Conservation (phyloP, 2,113 vertebrate genomes). For the Nesoenas mayeri region DNA sequence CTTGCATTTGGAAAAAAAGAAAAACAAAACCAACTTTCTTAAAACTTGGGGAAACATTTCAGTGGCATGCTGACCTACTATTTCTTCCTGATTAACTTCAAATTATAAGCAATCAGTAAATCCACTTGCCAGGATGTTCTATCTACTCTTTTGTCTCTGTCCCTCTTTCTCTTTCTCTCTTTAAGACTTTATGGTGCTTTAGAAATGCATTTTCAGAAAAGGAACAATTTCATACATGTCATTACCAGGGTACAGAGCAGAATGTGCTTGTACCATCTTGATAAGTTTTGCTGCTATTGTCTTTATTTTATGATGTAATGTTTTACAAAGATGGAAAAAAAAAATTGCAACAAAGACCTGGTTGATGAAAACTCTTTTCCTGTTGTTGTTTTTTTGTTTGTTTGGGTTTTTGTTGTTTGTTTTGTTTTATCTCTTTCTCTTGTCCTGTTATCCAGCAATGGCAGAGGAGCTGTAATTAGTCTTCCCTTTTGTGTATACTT, state of each 20-base stretch:
- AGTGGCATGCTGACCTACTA: background rate
- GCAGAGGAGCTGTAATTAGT: background rate
- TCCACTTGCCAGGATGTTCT: slow-evolving; percentile 34
- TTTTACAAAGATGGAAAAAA: slow-evolving; percentile 67
- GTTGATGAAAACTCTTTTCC: slow-evolving; percentile 39
- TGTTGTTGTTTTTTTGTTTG: background rate
- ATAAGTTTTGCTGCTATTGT: slow-evolving; percentile 77
- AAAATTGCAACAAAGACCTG: slow-evolving; percentile 75
- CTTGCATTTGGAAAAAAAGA: background rate
- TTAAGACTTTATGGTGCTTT: slow-evolving; percentile 75
- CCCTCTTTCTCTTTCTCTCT: background rate
- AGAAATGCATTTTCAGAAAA: slow-evolving; percentile 69
- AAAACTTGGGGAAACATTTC: background rate
- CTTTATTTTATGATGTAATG: slow-evolving; percentile 72
- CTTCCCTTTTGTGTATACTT: background rate
- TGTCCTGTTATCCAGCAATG: background rate
- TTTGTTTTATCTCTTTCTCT: background rate
- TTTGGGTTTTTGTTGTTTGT: too few relatives aligned
- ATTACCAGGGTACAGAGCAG: slow-evolving; percentile 60
- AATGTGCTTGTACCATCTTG: slow-evolving; percentile 70
- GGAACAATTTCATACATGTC: slow-evolving; percentile 57
- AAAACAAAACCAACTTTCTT: background rate
- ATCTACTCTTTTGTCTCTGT: background rate
- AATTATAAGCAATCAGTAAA: background rate
- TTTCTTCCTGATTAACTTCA: background rate